phyloP scores from a whole-genome alignment of 2,888 invertebrate genomes.

The Graphium colonna region DNA sequence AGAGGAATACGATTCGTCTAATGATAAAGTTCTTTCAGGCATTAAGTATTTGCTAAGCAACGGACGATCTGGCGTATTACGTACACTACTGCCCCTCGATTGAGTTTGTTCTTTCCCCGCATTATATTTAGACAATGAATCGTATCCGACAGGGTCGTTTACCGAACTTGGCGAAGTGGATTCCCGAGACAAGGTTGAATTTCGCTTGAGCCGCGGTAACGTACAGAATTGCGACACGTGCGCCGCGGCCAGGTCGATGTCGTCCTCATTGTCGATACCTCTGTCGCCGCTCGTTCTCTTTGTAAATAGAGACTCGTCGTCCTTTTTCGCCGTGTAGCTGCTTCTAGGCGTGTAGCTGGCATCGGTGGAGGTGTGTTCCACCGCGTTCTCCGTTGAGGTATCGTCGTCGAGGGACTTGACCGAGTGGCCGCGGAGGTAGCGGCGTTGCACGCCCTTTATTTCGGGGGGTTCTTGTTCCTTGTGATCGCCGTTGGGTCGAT shows the following conservation, averaged over 20 bases:
- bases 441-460: conserved; percentile 5
- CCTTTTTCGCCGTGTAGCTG: neutral
- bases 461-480: conserved; percentile 1
- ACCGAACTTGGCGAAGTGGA: conserved; percentile 31
- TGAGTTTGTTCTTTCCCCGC: conserved; percentile 29
- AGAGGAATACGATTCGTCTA: conserved; percentile 54
- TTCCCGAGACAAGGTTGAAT: conserved; percentile 35
- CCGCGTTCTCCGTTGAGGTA: conserved; percentile 11
- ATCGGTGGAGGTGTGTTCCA: conserved; percentile 1
- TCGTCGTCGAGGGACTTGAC: conserved; percentile 32
- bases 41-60: conserved; percentile 79
- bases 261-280: conserved; percentile 1
- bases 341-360: neutral
- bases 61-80: conserved; percentile 72
- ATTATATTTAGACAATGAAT: conserved; percentile 25
- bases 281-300: neutral
- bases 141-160: conserved; percentile 25
- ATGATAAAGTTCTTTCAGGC: conserved; percentile 56
- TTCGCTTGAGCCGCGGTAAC: conserved; percentile 54
- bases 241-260: conserved; percentile 24
- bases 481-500: neutral
- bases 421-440: conserved; percentile 31
- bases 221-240: conserved; percentile 49
- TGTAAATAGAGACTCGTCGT: neutral
- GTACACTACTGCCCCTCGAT: conserved; percentile 39